Conservation (phyloP, 2,888 invertebrate genomes). For the Orchestes rusci region DNA sequence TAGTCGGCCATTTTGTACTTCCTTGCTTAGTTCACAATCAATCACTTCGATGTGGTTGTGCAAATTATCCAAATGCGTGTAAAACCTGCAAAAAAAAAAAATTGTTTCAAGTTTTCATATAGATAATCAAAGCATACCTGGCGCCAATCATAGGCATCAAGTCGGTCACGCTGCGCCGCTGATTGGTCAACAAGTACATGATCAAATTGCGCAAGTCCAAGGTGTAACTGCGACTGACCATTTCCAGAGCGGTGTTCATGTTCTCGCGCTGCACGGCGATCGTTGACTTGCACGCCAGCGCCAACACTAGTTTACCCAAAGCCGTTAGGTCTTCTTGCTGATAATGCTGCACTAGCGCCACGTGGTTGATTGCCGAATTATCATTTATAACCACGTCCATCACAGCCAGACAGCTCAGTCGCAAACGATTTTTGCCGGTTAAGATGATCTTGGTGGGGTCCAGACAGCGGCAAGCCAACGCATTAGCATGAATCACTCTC, state of each 20-base stretch:
- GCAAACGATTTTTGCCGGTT: slow-evolving; percentile 47
- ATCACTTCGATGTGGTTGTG: slow-evolving; percentile 82
- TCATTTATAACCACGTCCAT: slow-evolving; percentile 75
- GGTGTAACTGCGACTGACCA: slow-evolving; percentile 86
- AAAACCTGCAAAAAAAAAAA: slow-evolving; percentile 62
- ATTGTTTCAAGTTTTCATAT: not conserved
- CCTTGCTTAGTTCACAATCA: slow-evolving; percentile 85
- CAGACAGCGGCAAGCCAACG: slow-evolving; percentile 72
- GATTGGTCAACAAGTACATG: slow-evolving; percentile 69
- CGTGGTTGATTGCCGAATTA: slow-evolving; percentile 52
- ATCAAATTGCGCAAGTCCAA: slow-evolving; percentile 91
- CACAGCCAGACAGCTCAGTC: slow-evolving; percentile 74
- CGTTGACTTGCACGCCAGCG: slow-evolving; percentile 87
- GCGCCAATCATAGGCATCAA: slow-evolving; percentile 99
- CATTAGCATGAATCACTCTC: slow-evolving; percentile 75
- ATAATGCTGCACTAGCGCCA: slow-evolving; percentile 63
- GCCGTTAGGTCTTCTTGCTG: slow-evolving; percentile 87
- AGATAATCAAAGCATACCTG: slow-evolving; percentile 41
- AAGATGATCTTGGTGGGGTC: slow-evolving; percentile 87
- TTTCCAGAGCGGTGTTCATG: slow-evolving; percentile 79
- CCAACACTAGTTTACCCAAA: slow-evolving; percentile 83
- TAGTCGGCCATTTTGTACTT: slow-evolving; percentile 91
- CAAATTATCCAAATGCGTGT: slow-evolving; percentile 87
- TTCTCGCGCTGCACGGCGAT: slow-evolving; percentile 77
- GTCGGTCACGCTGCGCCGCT: slow-evolving; percentile 80